A percentile compares a stretch with the other conserved stretches of the same genome.
Conservation (phyloP, 2,888 invertebrate species). For the Cerastis rubricosa region DNA sequence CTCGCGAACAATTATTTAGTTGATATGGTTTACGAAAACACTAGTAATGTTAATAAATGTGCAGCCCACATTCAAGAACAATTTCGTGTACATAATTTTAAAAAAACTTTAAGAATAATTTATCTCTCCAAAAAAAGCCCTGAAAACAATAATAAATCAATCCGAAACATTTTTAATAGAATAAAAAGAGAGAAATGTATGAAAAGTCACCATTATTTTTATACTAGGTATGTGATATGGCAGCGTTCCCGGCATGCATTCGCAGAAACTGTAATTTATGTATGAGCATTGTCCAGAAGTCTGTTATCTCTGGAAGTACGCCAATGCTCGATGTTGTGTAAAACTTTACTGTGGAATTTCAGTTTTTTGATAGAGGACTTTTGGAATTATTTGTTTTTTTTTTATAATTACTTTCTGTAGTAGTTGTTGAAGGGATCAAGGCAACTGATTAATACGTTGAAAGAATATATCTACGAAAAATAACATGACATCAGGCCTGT, state of each 20-base stretch:
- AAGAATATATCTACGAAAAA: background rate
- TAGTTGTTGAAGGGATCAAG: background rate
- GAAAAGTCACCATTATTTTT: slow-evolving; percentile 45
- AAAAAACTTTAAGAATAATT: background rate
- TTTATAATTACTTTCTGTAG: background rate
- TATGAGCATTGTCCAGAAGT: slow-evolving; percentile 74
- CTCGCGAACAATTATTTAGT: background rate
- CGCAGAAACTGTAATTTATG: slow-evolving; percentile 79
- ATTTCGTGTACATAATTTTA: background rate
- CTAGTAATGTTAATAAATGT: background rate
- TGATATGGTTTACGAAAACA: background rate
- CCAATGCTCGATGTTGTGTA: slow-evolving; percentile 66
- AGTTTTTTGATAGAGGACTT: slow-evolving; percentile 28
- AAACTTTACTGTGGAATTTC: slow-evolving; percentile 17
- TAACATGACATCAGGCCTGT: background rate
- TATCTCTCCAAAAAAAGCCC: slow-evolving; percentile 9
- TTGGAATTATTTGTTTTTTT: background rate
- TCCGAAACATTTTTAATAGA: slow-evolving; percentile 7
- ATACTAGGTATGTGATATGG: slow-evolving; percentile 65
- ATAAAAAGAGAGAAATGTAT: slow-evolving; percentile 31
- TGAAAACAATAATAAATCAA: slow-evolving; percentile 35
- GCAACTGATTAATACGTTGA: background rate
- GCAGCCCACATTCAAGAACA: background rate
- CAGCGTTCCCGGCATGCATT: slow-evolving; percentile 72
- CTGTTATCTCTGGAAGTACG: slow-evolving; percentile 71